phyloP scores from a whole-genome alignment of 1,140 invertebrate species.

The Drosophila prosaltans region DNA sequence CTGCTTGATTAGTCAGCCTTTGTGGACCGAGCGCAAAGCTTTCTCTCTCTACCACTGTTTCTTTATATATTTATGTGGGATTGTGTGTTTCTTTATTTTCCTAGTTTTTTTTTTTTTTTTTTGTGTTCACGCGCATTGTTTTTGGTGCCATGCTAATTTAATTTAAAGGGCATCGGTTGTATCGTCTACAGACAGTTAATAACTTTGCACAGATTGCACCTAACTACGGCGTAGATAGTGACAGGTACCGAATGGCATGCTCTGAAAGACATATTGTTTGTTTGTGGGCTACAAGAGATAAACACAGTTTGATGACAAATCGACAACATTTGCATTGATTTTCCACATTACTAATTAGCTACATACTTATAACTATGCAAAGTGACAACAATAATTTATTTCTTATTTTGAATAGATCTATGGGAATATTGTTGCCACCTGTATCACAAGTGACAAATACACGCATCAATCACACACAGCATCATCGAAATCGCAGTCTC shows the following conservation, averaged over 20 bases:
- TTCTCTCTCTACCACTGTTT: background rate
- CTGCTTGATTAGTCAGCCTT: slow-evolving; percentile 47
- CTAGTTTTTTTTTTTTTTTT: slow-evolving; percentile 20
- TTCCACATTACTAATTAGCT: slow-evolving; percentile 32
- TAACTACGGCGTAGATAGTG: slow-evolving; percentile 42
- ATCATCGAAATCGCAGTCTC: slow-evolving; percentile 93
- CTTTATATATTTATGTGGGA: background rate
- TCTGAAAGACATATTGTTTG: slow-evolving; percentile 7
- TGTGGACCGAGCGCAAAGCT: slow-evolving; percentile 18
- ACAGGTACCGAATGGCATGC: background rate
- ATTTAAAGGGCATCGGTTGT: slow-evolving; percentile 50
- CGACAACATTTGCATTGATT: slow-evolving; percentile 57
- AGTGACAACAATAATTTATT: slow-evolving; percentile 2
- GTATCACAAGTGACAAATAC: slow-evolving; percentile 86
- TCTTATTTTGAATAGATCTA: slow-evolving; percentile 85
- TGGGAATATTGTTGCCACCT: slow-evolving; percentile 90
- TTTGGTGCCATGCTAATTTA: slow-evolving; percentile 54
- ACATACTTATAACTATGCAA: background rate
- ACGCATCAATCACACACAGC: slow-evolving; percentile 86
- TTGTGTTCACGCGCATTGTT: slow-evolving; percentile 43
- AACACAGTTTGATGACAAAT: slow-evolving; percentile 15
- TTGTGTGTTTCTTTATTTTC: slow-evolving; percentile 34
- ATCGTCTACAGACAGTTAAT: slow-evolving; percentile 3
- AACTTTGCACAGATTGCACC: slow-evolving; percentile 11
- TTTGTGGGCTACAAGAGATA: slow-evolving; percentile 13